These are phyloP conservation scores for Himantopus leucocephalus DNA, from an alignment of 2,113 vertebrate species.

Conservation along the genomic window DNA sequence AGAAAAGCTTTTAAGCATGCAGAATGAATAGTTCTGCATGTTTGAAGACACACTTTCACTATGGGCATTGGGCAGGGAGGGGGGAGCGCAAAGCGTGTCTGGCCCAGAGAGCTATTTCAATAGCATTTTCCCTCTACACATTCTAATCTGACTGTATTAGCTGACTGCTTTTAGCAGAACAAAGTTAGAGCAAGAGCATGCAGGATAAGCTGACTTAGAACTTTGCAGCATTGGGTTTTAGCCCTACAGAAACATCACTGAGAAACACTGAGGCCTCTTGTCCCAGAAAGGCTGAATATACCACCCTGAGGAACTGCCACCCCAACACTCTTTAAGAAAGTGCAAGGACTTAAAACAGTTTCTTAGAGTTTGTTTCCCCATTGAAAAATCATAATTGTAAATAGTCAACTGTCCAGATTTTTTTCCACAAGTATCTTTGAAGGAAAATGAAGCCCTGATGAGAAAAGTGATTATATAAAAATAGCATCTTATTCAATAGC, in stretches of 20 bases:
- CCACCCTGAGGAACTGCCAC: background rate
- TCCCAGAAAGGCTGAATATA: background rate
- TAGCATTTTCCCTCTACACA: background rate
- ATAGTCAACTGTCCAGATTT: background rate
- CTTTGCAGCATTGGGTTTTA: background rate
- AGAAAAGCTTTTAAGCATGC: background rate
- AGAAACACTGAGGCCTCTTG: background rate
- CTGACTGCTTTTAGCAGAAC: background rate
- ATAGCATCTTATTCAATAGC: background rate
- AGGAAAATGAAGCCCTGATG: background rate
- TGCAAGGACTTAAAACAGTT: background rate
- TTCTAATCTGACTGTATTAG: background rate
- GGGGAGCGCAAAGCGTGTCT: background rate
- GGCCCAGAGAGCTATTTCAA: background rate
- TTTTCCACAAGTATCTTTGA: background rate
- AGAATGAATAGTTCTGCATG: background rate
- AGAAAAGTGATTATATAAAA: background rate
- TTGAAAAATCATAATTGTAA: background rate
- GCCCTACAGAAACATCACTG: background rate
- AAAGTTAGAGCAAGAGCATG: background rate
- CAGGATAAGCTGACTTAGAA: background rate
- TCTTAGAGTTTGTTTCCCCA: background rate
- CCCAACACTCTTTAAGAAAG: background rate
- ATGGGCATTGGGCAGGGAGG: rapidly evolving
- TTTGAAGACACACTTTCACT: background rate